Conservation (phyloP, 2,888 invertebrate species). For the Drosophila paramelanica region DNA sequence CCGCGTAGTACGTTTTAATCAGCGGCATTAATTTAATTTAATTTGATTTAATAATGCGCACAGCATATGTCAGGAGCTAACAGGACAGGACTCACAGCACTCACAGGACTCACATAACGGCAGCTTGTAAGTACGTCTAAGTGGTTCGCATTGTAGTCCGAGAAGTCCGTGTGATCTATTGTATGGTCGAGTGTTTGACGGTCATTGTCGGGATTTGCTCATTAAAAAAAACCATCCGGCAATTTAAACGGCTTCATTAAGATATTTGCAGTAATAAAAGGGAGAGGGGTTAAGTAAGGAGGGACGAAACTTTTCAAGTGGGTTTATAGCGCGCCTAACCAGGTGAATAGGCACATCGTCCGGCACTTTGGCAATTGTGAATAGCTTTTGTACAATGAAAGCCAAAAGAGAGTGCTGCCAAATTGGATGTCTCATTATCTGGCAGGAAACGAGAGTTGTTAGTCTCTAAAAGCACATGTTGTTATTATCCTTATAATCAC, state of each 20-base stretch:
- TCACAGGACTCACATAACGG: conserved; percentile 2
- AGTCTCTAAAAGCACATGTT: not conserved
- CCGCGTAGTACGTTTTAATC: conserved; percentile 64
- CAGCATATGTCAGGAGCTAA: conserved; percentile 17
- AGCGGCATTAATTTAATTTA: conserved; percentile 79
- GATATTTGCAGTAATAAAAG: conserved; percentile 19
- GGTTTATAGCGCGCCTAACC: conserved; percentile 16
- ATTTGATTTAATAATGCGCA: conserved; percentile 73
- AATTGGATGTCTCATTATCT: conserved; percentile 6
- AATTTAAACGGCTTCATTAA: conserved; percentile 49
- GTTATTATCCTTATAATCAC: not conserved
- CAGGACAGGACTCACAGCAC: conserved; percentile 14
- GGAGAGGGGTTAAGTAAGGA: not conserved
- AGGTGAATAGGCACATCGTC: conserved; percentile 21
- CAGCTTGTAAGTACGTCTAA: conserved; percentile 71
- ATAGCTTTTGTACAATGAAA: conserved; percentile 12
- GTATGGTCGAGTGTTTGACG: conserved; percentile 53
- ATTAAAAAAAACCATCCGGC: conserved; percentile 57
- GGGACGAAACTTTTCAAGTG: conserved; percentile 7
- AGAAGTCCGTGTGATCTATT: conserved; percentile 61
- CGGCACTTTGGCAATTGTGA: conserved; percentile 18
- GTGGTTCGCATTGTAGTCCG: conserved; percentile 57
- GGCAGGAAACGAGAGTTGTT: not conserved
- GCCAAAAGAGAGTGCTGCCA: not conserved
- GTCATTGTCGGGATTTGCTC: conserved; percentile 50